Percentiles rank a stretch among this genome's conserved stretches.
phyloP scores from a whole-genome alignment of 1,140 invertebrate genomes.

The Drosophila mauritiana region DNA sequence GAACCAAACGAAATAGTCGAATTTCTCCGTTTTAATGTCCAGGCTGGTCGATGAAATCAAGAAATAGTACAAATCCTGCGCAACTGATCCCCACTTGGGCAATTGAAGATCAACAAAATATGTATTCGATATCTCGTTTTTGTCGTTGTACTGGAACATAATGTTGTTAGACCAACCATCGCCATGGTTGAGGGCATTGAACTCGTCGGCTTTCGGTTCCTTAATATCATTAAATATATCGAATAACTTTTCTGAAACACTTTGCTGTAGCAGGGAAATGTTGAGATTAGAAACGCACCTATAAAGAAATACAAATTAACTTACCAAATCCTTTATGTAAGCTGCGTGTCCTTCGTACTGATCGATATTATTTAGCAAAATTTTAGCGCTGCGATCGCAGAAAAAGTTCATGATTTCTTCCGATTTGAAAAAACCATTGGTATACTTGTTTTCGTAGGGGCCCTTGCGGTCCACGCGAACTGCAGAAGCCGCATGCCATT shows the following conservation, averaged over 20 bases:
- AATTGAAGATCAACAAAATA: slow-evolving; percentile 71
- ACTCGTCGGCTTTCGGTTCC: slow-evolving; percentile 84
- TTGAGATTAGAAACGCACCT: background rate
- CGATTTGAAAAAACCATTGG: slow-evolving; percentile 32
- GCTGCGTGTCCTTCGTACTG: slow-evolving; percentile 42
- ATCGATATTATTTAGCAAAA: slow-evolving; percentile 27
- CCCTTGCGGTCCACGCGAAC: slow-evolving; percentile 84
- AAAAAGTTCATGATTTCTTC: slow-evolving; percentile 6
- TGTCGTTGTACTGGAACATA: slow-evolving; percentile 86
- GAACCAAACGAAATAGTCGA: slow-evolving; percentile 73
- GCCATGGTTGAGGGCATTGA: slow-evolving; percentile 88
- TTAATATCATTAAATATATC: slow-evolving; percentile 17
- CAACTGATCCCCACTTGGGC: slow-evolving; percentile 58
- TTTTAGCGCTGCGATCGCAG: slow-evolving; percentile 5
- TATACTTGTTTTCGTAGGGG: slow-evolving; percentile 48
- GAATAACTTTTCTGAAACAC: slow-evolving; percentile 30
- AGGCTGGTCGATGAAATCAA: slow-evolving; percentile 55
- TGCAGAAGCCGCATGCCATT: slow-evolving; percentile 86
- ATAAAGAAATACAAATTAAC: background rate
- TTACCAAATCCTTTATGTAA: slow-evolving; percentile 56
- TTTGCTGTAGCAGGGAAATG: slow-evolving; percentile 1
- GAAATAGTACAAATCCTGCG: slow-evolving; percentile 81
- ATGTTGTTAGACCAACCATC: slow-evolving; percentile 87
- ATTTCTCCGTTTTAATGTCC: slow-evolving; percentile 59
- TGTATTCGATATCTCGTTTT: slow-evolving; percentile 65